These are phyloP conservation scores for Nomada goodeniana DNA, from an alignment of 2,888 invertebrate species.

Conservation along the genomic window DNA sequence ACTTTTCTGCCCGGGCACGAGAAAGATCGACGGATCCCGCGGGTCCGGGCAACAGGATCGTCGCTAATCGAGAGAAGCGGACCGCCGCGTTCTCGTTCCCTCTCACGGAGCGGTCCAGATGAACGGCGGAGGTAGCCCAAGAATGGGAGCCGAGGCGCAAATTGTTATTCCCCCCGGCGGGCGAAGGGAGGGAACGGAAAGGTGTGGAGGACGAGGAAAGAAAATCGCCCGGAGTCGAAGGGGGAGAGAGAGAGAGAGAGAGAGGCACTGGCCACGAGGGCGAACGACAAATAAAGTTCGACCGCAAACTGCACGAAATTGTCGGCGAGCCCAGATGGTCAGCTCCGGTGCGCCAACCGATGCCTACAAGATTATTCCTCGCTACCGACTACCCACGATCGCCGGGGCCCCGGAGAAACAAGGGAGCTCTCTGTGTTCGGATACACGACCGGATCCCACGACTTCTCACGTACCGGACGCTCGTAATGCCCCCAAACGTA, in stretches of 20 bases:
- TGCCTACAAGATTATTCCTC: conserved; percentile 74
- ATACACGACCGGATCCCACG: conserved; percentile 72
- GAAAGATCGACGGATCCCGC: neutral
- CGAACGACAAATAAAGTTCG: conserved; percentile 80
- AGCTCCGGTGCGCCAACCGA: conserved; percentile 69
- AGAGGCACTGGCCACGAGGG: conserved; percentile 69
- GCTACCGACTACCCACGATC: conserved; percentile 71
- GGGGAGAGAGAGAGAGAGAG: conserved; percentile 51
- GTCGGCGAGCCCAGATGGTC: conserved; percentile 78
- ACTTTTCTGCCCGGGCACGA: neutral
- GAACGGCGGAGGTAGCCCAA: conserved; percentile 34
- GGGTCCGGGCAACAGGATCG: neutral
- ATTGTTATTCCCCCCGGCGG: conserved; percentile 64
- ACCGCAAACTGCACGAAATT: conserved; percentile 82
- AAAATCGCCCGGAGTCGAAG: neutral
- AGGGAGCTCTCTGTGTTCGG: conserved; percentile 46
- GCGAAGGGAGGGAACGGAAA: conserved; percentile 20
- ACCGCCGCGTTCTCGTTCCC: conserved; percentile 3
- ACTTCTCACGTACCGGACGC: conserved; percentile 78
- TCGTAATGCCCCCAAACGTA: conserved; percentile 72
- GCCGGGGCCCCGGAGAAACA: conserved; percentile 57
- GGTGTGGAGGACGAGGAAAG: conserved; percentile 9
- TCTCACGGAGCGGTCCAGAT: neutral
- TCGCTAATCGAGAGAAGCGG: conserved; percentile 29
- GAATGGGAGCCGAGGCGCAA: conserved; percentile 65